phyloP scores from a whole-genome alignment of 2,888 invertebrate species.

The Phania funesta region DNA sequence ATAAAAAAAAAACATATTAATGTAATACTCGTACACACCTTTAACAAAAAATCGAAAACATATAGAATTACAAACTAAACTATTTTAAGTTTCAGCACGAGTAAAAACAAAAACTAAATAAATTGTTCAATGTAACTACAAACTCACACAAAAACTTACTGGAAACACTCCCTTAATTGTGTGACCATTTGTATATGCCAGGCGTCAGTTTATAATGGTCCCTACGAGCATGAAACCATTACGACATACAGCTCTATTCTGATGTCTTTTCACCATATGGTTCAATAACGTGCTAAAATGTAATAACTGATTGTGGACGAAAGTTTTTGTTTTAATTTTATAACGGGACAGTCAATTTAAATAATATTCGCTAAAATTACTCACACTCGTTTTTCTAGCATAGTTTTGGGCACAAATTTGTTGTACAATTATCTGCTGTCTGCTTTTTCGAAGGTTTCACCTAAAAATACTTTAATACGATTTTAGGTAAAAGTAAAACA shows the following conservation, averaged over 20 bases:
- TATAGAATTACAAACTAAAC: background rate
- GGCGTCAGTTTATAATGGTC: slow-evolving; percentile 6
- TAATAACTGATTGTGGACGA: slow-evolving; percentile 26
- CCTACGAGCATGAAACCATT: background rate
- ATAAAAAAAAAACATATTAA: too few species aligned
- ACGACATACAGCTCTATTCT: background rate
- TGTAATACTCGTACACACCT: slow-evolving; percentile 51
- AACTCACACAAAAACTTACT: background rate
- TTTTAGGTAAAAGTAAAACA: background rate
- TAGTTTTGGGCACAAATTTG: slow-evolving; percentile 24
- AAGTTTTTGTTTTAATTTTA: background rate
- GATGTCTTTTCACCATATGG: background rate
- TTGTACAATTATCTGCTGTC: background rate
- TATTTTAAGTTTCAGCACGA: slow-evolving; percentile 18
- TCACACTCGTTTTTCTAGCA: background rate
- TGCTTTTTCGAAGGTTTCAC: background rate
- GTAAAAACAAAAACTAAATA: slow-evolving; percentile 24
- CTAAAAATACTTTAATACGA: background rate
- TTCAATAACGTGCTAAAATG: slow-evolving; percentile 52
- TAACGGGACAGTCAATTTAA: slow-evolving; percentile 31
- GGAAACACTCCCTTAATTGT: slow-evolving; percentile 52
- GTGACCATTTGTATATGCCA: background rate
- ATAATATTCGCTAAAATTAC: background rate
- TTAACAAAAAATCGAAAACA: background rate
- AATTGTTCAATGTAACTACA: slow-evolving; percentile 34